These are phyloP conservation scores for Gasterosteus nipponicus DNA, from an alignment of 2,113 vertebrate genomes.

Conservation along the genomic window DNA sequence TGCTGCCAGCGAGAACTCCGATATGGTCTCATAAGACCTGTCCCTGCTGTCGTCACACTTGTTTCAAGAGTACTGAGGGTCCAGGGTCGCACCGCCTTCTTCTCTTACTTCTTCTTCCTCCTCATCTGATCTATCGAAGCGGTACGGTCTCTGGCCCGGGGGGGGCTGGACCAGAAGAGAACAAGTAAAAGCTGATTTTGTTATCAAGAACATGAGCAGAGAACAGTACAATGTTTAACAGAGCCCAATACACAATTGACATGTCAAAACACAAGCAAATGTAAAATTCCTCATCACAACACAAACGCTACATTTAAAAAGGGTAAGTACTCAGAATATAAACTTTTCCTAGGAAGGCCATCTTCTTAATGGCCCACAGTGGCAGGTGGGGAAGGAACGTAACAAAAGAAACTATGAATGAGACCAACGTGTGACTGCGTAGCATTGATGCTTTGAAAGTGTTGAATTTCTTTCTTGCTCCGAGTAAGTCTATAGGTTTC, in stretches of 20 bases:
- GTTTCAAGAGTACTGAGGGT: constrained; percentile 74
- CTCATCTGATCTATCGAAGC: constrained; percentile 87
- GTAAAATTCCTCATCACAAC: background rate
- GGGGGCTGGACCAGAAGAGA: constrained; percentile 81
- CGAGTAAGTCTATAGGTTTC: background rate
- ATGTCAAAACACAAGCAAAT: background rate
- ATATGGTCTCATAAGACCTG: constrained; percentile 76
- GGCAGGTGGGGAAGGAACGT: background rate
- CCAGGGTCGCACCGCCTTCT: constrained; percentile 72
- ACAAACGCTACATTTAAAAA: background rate
- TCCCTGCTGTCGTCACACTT: constrained; percentile 81
- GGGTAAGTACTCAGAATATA: background rate
- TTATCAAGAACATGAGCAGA: background rate
- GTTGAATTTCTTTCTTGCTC: background rate
- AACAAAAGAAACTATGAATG: background rate
- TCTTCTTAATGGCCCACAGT: background rate
- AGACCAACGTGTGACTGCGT: background rate
- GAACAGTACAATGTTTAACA: background rate
- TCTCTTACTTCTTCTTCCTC: constrained; percentile 88
- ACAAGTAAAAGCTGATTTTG: constrained; percentile 5
- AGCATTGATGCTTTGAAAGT: background rate
- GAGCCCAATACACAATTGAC: background rate
- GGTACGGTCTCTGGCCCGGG: constrained; percentile 82
- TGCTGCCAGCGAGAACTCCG: constrained; percentile 35
- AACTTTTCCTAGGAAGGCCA: background rate